A percentile compares a stretch with the other conserved stretches of the same genome.
Evolutionary conservation across 2,797 vertebrate species (phyloP).

Genomic region (Trachurus trachurus): DNA sequence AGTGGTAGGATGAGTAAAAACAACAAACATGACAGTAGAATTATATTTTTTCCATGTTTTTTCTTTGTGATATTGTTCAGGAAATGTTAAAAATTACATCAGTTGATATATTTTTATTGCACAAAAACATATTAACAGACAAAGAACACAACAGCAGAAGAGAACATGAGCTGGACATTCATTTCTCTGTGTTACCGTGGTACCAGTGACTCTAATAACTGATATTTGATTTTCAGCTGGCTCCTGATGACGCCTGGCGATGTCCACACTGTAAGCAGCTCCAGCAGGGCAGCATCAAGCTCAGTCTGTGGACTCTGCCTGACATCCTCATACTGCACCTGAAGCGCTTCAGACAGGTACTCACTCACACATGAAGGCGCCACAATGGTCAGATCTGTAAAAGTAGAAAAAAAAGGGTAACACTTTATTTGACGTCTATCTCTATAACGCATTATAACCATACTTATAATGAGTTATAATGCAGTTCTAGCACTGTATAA

Average conservation of each 20-base stretch:
- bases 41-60: too few species aligned
- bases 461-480: too few species aligned
- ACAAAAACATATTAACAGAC: neutral
- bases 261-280: conserved; percentile 99
- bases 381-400: neutral
- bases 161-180: neutral
- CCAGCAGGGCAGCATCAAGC: conserved; percentile 98
- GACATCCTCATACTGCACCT: conserved; percentile 98
- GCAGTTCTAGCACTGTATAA: too few species aligned
- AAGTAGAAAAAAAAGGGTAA: neutral
- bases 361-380: neutral
- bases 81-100: neutral
- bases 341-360: conserved; percentile 97
- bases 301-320: conserved; percentile 97
- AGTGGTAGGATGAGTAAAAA: too few species aligned
- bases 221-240: conserved; percentile 86
- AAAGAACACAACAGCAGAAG: neutral
- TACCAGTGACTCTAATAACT: neutral
- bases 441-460: too few species aligned
- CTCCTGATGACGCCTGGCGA: conserved; percentile 97
- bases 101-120: neutral
- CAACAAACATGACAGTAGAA: too few species aligned
- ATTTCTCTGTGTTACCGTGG: too few species aligned
- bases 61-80: too few species aligned
- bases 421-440: too few species aligned